Evolutionary conservation across 2,888 invertebrate species (phyloP), one percentile per base, ranked within the genome.

Genomic region (Coelinius sp.): DNA sequence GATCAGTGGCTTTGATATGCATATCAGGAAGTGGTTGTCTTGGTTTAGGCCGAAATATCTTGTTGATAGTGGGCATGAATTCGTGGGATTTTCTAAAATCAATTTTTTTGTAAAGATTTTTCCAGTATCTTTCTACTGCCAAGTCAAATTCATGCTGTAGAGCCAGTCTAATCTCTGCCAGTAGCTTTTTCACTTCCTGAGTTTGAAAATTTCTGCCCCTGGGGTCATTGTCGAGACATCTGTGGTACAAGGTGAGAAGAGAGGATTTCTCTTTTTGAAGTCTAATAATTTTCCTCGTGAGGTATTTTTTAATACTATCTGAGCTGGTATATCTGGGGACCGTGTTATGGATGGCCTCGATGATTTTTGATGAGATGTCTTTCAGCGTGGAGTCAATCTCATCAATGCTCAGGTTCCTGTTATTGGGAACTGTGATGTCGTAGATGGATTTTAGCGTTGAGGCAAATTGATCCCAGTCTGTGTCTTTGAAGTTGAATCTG

Each of bases 1-100:
- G 8, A n/a, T 69, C 17, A 0, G 22, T 31, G 8, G 6, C 8
- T 17, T 24, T 22, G n/a, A 63, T 46, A 10, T 38, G n/a, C 22
- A 69, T 14, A 2, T n/a, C 41, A 14, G 41, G 46, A 0, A 62
- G 17, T 7, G 25, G 4, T 12, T 17, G 6, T 25, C 7, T 8
- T 4, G 24, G 12, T 62, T 69, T 62, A 6, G 69, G 22, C 25
- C 62, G 20, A 1, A 69, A 62, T 2, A 69, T 59, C n/a, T 22
- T 22, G 49, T 62, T 14, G n/a, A 46, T 17, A 7, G 44, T 5
- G 17, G 44, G 44, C 44, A 46, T 17, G 7, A 46, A 46, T 46
- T n/a, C 44, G 4, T 14, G 14, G 14, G 44, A 46, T n/a, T 46
- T 46, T 14, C 17, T 1, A 14, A 46, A 46, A 17, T 46, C 17